Evolutionary conservation across 2,797 vertebrate genomes (phyloP), one percentile per base, ranked within the genome.

Genomic region (Clarias platycephalus): DNA sequence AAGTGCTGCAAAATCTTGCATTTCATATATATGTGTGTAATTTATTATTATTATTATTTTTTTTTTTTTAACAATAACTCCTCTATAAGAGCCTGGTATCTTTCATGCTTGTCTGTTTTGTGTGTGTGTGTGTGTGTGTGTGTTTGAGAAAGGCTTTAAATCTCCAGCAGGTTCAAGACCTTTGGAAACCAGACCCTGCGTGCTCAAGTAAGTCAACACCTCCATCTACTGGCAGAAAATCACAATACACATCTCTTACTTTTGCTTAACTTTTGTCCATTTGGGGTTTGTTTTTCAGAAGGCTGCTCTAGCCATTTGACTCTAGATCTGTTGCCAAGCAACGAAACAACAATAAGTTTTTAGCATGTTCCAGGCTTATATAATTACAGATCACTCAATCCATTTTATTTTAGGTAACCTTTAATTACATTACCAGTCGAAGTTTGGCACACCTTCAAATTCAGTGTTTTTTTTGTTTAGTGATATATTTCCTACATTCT

Each of bases 151-250:
- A 76, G 18, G 55, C 9, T 34, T 58, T 76, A 31, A 58, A 76
- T 24, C 28, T 24, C 20, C 68, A 22, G 9, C 7, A 76, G 53
- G 4, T 22, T 9, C 12, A 1, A 1, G 53, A 60, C 53, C 22
- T 1, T 18, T 10, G n/a, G 15, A 57, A 20, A 4, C 26, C 72
- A 31, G 26, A 58, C 18, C 7, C 53, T 58, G 5, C 8, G 37
- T 0, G 1, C n/a, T 64, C 58, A 0, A 15, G 24, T 79, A 40
- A 79, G 24, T 79, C 37, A 74, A 62, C 53, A 55, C 20, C 28
- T 53, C 83, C 85, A 85, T 79, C 86, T 85, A 57, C 15, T 70
- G 87, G 66, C 64, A 22, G 16, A 24, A 63, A 28, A 34, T 44
- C 31, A 74, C 3, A 24, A 70, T 58, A 64, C 70, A 70, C 22